These are phyloP conservation scores for Neopelma chrysocephalum DNA, from an alignment of 2,797 vertebrate species.

Conservation along the genomic window DNA sequence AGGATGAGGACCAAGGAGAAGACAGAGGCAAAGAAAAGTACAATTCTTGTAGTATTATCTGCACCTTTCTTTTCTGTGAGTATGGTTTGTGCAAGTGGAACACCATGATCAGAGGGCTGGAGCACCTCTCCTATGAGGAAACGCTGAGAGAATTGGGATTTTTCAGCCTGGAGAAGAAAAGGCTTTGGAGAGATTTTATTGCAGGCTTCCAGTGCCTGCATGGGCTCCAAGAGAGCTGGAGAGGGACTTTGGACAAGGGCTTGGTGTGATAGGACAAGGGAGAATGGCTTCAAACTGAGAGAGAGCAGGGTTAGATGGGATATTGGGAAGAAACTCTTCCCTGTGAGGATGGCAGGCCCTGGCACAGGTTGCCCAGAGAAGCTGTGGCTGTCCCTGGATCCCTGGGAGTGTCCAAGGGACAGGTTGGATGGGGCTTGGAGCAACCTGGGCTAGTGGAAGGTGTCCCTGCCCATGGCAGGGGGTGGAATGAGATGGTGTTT, in stretches of 20 bases:
- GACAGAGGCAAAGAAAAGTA: neutral
- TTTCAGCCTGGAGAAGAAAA: neutral
- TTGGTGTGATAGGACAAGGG: neutral
- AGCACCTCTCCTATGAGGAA: neutral
- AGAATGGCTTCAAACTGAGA: neutral
- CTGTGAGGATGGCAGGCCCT: fast-evolving
- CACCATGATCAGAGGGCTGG: neutral
- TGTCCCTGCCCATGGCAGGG: neutral
- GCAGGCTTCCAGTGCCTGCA: neutral
- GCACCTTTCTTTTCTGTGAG: neutral
- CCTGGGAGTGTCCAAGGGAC: neutral
- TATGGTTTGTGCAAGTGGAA: neutral
- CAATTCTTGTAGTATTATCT: neutral
- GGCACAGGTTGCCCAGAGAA: neutral
- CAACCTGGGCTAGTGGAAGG: fast-evolving
- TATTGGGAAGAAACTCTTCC: neutral
- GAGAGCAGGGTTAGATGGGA: neutral
- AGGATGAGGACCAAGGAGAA: neutral
- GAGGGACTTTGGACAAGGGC: neutral
- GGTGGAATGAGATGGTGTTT: neutral
- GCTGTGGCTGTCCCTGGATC: neutral
- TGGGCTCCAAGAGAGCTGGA: neutral
- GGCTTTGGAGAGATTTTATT: neutral
- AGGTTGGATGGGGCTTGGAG: fast-evolving
- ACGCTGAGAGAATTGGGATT: neutral